A percentile compares a stretch with the other conserved stretches of the same genome.
Conservation (phyloP, 2,113 vertebrate species). For the Laticauda laticaudata region DNA sequence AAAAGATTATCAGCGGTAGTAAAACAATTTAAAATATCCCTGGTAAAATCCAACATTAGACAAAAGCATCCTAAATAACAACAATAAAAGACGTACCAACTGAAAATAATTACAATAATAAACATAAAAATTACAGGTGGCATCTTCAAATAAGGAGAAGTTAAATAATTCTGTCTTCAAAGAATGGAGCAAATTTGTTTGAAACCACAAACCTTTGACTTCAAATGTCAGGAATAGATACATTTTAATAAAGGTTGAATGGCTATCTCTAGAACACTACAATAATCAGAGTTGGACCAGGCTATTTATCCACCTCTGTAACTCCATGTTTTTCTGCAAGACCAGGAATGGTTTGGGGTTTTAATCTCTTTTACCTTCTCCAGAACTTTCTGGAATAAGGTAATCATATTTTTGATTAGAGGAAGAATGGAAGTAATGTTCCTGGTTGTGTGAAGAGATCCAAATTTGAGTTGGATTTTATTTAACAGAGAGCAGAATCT, state of each 20-base stretch:
- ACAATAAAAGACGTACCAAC: background rate
- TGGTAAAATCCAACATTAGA: background rate
- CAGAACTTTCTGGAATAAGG: background rate
- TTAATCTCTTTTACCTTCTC: background rate
- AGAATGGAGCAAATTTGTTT: background rate
- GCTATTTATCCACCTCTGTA: background rate
- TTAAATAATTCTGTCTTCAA: background rate
- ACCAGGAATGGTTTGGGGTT: background rate
- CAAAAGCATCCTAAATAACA: background rate
- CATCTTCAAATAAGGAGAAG: background rate
- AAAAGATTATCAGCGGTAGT: background rate
- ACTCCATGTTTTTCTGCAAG: background rate
- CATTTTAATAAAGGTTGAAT: background rate
- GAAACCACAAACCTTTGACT: background rate
- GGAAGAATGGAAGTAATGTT: background rate
- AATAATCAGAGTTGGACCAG: background rate
- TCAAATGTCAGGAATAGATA: background rate
- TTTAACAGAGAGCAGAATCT: background rate
- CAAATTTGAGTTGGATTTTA: background rate
- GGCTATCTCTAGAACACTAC: background rate
- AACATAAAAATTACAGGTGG: background rate
- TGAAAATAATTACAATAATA: background rate
- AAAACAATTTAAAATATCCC: background rate
- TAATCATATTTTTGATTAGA: background rate
- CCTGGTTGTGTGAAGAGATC: background rate